Conservation (phyloP, 2,888 invertebrate species). For the Aelia acuminata region DNA sequence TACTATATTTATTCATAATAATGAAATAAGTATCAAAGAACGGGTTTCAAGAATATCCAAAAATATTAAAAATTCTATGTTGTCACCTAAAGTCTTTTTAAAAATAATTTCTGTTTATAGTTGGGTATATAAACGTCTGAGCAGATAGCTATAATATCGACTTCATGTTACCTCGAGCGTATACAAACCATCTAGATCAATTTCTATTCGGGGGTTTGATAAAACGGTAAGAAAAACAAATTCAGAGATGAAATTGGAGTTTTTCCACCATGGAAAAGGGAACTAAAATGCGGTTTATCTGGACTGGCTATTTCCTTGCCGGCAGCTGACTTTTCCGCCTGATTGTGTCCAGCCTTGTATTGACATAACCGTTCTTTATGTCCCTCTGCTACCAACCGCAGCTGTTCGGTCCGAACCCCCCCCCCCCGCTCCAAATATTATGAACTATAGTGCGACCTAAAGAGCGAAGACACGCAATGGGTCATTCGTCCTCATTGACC, state of each 20-base stretch:
- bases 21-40: too few species aligned
- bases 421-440: not conserved
- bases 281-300: not conserved
- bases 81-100: too few species aligned
- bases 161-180: too few species aligned
- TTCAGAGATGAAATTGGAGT: not conserved
- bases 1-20: too few species aligned
- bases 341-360: slow-evolving; percentile 34
- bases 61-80: too few species aligned
- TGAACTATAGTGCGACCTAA: not conserved
- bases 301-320: not conserved
- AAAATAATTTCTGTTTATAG: too few species aligned
- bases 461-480: not conserved
- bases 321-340: not conserved
- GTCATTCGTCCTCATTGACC: not conserved
- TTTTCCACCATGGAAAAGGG: not conserved
- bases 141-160: too few species aligned
- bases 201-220: not conserved
- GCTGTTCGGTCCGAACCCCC: not conserved
- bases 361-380: slow-evolving; percentile 23
- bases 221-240: not conserved
- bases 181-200: not conserved
- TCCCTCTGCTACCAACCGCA: not conserved
- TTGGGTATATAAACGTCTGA: too few species aligned
- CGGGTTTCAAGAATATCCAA: too few species aligned